Evolutionary conservation across 2,113 vertebrate genomes (phyloP), one percentile per base, ranked within the genome.

Genomic region (Carlito syrichta): DNA sequence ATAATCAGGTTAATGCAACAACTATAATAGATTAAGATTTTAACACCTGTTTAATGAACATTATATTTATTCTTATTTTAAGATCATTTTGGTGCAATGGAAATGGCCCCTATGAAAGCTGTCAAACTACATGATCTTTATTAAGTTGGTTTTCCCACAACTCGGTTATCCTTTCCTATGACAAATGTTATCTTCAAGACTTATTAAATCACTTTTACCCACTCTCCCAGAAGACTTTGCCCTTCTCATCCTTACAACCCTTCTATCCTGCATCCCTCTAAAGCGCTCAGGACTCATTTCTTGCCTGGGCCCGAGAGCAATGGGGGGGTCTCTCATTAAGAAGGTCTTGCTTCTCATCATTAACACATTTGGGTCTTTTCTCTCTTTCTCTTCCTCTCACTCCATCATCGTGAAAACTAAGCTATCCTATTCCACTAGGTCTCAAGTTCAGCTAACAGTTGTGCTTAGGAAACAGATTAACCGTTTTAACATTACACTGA

Each of bases 1-100:
- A 79, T 86, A 98, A 88, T 94, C 8, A 94, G 40, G 6, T 97
- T 62, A 89, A 86, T 40, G 17, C 38, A 94, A 95, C 12, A 74
- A 71, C 48, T 77, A 68, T 0, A 83, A 71, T 74, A 86, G 20
- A 79, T 48, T 91, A 85, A 90, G 30, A 91, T 62, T 86, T 89
- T 92, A 94, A 92, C 40, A 94, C 1, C 30, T 90, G 25, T 90
- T 98, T 85, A 89, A 69, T 56, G 92, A 87, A 71, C 11, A 48
- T 23, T 74, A 0, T 58, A 63, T 63, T 50, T 92, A 3, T 87
- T 81, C 91, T 69, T 56, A 91, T 84, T 96, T 77, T 27, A 85
- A 74, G 62, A 94, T 94, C 43, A 89, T 73, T 89, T 60, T 78
- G n/a, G 43, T 60, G 14, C 38, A 91, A 50, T 68, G 43, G 45